Base-by-base conservation (phyloP, 2,888 invertebrate species). In the Parnassius glacialis region DNA sequence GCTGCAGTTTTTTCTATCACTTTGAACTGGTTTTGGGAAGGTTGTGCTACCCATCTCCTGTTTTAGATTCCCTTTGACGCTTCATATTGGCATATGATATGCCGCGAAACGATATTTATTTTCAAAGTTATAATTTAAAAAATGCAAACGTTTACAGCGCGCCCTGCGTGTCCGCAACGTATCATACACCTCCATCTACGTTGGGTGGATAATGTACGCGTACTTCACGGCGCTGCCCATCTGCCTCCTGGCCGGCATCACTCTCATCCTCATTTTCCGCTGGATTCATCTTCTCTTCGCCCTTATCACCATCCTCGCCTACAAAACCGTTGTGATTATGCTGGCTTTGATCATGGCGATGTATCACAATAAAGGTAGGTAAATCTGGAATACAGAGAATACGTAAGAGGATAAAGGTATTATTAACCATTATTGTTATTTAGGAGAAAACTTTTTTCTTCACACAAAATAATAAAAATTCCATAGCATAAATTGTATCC, bases 241-340 rank as follows among this genome's bases (percentile, higher is more conserved):
- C 53, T 85, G 86, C 67, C 20, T 86, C 12, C 73, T 87, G 10
- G 85, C 78, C 0, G 68, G 83, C 55, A 63, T 85, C 52, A 74
- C 84, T 0, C 76, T 90, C 25, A 85, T 85, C 63, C 75, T 87
- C 45, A 82, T 87, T 65, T 90, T 89, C 76, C 73, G 90, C 12
- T 90, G 90, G 90, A 84, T 90, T 66, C 82, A 87, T 57, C 66
- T 88, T 13, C n/a, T 85, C 2, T 73, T 73, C 57, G 80, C 83
- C 0, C 65, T 89, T 34, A 52, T 84, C 50, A 74, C 84, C 10
- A 63, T 88, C 50, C 66, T 85, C 1, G 73, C 77, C 0, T 90
- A 89, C 66, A 65, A 78, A n/a, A 76, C 81, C 0, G 80, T 88
- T 5, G 85, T 86, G 81, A 75, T 83, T 16, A 82, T 86, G 81